Conservation (phyloP, 2,797 vertebrate genomes). For the Acridotheres tristis region DNA sequence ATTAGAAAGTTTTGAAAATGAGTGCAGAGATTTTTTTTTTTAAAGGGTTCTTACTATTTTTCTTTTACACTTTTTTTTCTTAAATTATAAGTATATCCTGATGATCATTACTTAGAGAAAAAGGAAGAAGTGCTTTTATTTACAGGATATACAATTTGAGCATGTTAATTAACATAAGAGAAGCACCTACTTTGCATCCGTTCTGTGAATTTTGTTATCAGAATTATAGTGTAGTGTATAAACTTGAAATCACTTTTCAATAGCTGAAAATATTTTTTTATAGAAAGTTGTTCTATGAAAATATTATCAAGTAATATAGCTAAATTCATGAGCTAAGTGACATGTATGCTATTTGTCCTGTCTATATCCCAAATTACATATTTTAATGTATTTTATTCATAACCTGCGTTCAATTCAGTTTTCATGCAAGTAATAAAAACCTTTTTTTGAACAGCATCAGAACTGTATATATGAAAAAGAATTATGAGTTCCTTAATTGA, state of each 20-base stretch:
- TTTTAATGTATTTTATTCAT: conserved; percentile 30
- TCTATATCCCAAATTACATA: background rate
- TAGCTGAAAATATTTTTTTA: background rate
- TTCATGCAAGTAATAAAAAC: conserved; percentile 24
- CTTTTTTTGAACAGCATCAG: conserved; percentile 7
- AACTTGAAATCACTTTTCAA: background rate
- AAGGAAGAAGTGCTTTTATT: conserved; percentile 10
- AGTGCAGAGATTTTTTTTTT: background rate
- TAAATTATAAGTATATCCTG: background rate
- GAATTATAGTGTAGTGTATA: background rate
- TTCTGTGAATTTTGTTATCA: background rate
- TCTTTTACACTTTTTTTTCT: background rate
- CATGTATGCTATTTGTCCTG: conserved; percentile 14
- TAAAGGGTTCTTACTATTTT: background rate
- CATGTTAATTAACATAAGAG: conserved; percentile 8
- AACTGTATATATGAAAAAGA: background rate
- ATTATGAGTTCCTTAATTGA: conserved; percentile 6
- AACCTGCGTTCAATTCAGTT: background rate
- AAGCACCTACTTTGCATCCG: background rate
- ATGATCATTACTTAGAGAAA: background rate
- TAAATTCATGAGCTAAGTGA: background rate
- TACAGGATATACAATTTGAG: background rate
- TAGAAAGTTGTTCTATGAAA: background rate
- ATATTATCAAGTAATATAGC: background rate
- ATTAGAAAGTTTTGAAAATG: background rate